A percentile compares a stretch with the other conserved stretches of the same genome.
phyloP scores from a whole-genome alignment of 2,113 vertebrate genomes.

The Oenanthe melanoleuca region DNA sequence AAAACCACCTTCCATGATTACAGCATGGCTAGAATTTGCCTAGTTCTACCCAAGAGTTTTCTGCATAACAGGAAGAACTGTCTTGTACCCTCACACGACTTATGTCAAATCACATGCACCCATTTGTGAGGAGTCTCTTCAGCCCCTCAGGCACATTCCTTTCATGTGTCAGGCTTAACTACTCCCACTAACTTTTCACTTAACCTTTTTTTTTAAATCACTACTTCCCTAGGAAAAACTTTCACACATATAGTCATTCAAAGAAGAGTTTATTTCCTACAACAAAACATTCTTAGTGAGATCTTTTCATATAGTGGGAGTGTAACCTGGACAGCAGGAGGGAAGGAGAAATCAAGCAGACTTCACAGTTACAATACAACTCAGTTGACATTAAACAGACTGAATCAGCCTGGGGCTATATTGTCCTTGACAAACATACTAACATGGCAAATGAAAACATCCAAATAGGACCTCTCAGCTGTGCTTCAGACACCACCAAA shows the following conservation, averaged over 20 bases:
- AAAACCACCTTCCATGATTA: background rate
- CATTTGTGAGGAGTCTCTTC: background rate
- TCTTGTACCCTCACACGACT: background rate
- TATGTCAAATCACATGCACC: background rate
- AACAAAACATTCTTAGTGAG: background rate
- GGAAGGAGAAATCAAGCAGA: background rate
- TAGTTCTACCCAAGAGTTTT: background rate
- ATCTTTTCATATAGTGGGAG: background rate
- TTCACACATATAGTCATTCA: background rate
- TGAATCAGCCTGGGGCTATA: background rate
- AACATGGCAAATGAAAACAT: background rate
- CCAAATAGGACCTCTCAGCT: background rate
- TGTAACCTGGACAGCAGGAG: background rate
- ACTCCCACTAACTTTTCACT: background rate
- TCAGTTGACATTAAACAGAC: background rate
- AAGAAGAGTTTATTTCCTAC: background rate
- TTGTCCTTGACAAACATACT: background rate
- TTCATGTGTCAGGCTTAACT: background rate
- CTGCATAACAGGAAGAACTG: background rate
- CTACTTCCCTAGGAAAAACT: background rate
- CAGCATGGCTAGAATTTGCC: background rate
- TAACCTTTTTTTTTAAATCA: background rate
- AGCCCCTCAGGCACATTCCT: background rate
- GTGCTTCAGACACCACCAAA: background rate
- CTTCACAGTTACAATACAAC: background rate